Conservation (phyloP, 2,113 vertebrate genomes). For the Coryphaenoides rupestris region DNA sequence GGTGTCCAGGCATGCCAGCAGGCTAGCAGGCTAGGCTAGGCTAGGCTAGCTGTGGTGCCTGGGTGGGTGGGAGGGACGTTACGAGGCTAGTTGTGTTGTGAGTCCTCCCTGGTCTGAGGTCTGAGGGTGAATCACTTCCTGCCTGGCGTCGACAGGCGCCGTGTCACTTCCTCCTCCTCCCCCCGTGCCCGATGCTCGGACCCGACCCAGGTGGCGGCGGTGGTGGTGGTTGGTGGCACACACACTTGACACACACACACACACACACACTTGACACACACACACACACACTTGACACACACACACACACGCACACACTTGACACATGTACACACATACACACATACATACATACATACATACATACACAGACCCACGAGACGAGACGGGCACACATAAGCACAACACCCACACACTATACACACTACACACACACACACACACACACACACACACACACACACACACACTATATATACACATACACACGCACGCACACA, state of each 20-base stretch:
- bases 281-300: background rate
- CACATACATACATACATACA: no score
- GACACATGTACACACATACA: background rate
- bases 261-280: constrained; percentile 26
- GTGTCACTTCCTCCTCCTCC: constrained; percentile 65
- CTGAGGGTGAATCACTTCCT: constrained; percentile 70
- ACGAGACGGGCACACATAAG: no score
- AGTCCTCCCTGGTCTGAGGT: constrained; percentile 66
- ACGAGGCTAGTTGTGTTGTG: constrained; percentile 70
- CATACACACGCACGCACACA: no score
- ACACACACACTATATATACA: no score
- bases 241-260: constrained; percentile 19
- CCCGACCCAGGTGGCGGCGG: constrained; percentile 25
- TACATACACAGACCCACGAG: no score
- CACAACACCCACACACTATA: no score
- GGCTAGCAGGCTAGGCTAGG: no score
- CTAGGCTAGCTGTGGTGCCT: no score
- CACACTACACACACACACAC: no score
- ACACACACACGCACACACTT: no score
- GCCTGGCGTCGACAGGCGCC: constrained; percentile 60
- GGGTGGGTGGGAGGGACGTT: no score
- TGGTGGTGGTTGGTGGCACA: constrained; percentile 24
- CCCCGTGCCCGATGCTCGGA: constrained; percentile 52
- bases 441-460: no score
- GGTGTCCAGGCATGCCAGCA: constrained; percentile 3